These are phyloP conservation scores for Molanna angustata DNA, from an alignment of 2,888 invertebrate genomes.

Conservation along the genomic window DNA sequence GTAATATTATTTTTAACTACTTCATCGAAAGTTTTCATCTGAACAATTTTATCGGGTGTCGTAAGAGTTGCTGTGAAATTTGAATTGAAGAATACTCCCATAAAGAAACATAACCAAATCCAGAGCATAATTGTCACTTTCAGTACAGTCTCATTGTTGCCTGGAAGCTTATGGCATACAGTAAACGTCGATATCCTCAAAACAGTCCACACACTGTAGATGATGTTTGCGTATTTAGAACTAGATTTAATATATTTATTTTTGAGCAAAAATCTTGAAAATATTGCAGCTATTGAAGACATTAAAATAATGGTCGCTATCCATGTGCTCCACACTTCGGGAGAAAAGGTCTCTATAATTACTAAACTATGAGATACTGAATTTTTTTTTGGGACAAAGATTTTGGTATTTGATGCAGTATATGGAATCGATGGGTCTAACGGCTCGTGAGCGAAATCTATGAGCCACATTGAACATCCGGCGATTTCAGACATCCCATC, in stretches of 20 bases:
- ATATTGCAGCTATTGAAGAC: too few relatives aligned
- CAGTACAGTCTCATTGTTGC: constrained; percentile 5
- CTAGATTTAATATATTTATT: neutral
- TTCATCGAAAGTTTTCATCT: constrained; percentile 7
- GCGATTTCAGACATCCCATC: neutral
- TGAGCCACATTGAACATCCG: neutral
- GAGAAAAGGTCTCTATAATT: too few relatives aligned
- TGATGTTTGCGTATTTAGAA: neutral
- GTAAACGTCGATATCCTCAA: constrained; percentile 10
- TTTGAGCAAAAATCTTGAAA: too few relatives aligned
- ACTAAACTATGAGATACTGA: neutral
- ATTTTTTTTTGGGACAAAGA: neutral
- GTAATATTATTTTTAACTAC: constrained; percentile 8
- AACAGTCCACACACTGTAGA: constrained; percentile 10
- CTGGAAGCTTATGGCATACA: constrained; percentile 7
- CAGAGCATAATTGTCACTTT: constrained; percentile 5
- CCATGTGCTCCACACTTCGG: too few relatives aligned
- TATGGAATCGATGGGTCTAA: neutral
- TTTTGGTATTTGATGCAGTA: neutral
- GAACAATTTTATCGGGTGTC: constrained; percentile 4
- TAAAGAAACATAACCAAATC: constrained; percentile 10
- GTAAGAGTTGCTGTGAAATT: constrained; percentile 13
- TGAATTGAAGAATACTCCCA: constrained; percentile 9
- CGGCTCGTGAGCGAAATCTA: neutral
- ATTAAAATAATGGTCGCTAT: too few relatives aligned